Conservation (phyloP, 2,888 invertebrate genomes). For the Disparrhopalites patrizii region DNA sequence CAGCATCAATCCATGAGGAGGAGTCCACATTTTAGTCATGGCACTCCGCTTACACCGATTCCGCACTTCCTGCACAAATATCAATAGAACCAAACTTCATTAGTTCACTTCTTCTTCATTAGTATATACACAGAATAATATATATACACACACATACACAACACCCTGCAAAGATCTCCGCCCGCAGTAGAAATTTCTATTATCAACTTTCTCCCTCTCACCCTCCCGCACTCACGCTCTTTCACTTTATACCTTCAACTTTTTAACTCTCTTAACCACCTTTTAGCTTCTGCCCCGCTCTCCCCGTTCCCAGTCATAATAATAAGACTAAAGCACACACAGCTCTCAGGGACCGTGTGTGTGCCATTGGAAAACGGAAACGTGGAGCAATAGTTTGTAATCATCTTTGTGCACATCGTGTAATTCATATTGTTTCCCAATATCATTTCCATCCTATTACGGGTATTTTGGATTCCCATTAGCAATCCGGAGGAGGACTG, state of each 20-base stretch:
- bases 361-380: no score
- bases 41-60: slow-evolving; percentile 44
- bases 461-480: slow-evolving; percentile 9
- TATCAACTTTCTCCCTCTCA: no score
- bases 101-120: slow-evolving; percentile 19
- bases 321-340: no score
- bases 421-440: slow-evolving; percentile 5
- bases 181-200: no score
- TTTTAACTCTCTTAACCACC: no score
- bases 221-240: no score
- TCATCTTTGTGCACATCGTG: not conserved
- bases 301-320: no score
- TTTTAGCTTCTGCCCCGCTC: no score
- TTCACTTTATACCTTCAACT: no score
- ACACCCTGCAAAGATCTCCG: not conserved
- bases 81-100: slow-evolving; percentile 15
- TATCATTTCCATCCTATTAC: slow-evolving; percentile 6
- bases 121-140: not conserved
- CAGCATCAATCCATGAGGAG: slow-evolving; percentile 45
- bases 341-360: no score
- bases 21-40: slow-evolving; percentile 44
- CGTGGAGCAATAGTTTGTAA: not conserved
- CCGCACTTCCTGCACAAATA: slow-evolving; percentile 44
- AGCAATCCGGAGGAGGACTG: no score
- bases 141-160: not conserved